These are phyloP conservation scores for Parnassius apollo DNA, from an alignment of 2,888 invertebrate genomes.

Conservation along the genomic window DNA sequence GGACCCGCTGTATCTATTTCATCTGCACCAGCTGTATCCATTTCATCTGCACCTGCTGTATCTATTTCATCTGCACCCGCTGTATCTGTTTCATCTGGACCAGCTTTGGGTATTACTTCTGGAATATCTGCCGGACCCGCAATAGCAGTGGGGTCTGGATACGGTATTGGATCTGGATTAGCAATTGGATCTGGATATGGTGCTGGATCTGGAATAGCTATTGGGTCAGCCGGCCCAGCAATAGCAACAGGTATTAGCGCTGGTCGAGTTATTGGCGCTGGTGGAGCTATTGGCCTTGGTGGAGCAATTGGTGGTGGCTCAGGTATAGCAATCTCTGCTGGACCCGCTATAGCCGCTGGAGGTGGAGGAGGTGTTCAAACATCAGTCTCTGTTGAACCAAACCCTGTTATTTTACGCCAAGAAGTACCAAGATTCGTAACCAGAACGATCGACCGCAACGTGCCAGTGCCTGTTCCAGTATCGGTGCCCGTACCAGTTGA, in stretches of 20 bases:
- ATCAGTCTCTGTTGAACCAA: conserved; percentile 64
- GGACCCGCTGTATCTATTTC: not conserved
- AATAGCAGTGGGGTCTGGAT: conserved; percentile 29
- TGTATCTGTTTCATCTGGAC: conserved; percentile 14
- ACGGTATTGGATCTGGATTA: conserved; percentile 13
- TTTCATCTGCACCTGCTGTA: conserved; percentile 18
- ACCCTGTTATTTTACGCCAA: conserved; percentile 69
- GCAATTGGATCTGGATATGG: conserved; percentile 20
- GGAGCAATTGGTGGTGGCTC: conserved; percentile 24
- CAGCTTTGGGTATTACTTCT: conserved; percentile 16
- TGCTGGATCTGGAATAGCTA: conserved; percentile 23
- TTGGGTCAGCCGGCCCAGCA: conserved; percentile 28
- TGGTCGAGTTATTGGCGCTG: conserved; percentile 8
- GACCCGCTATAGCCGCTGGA: conserved; percentile 30
- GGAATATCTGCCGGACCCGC: conserved; percentile 23
- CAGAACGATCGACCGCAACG: conserved; percentile 67
- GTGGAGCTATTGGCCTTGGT: conserved; percentile 19
- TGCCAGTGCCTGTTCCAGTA: conserved; percentile 61
- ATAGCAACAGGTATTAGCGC: conserved; percentile 27
- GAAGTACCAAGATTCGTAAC: conserved; percentile 72
- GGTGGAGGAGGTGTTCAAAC: conserved; percentile 53
- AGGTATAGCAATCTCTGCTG: conserved; percentile 37
- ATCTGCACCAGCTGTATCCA: conserved; percentile 21
- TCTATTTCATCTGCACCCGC: conserved; percentile 15
- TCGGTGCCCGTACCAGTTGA: conserved; percentile 57